A percentile compares a stretch with the other conserved stretches of the same genome.
These are phyloP conservation scores for Pterocles burchelli DNA, from an alignment of 2,113 vertebrate genomes.

Conservation along the genomic window DNA sequence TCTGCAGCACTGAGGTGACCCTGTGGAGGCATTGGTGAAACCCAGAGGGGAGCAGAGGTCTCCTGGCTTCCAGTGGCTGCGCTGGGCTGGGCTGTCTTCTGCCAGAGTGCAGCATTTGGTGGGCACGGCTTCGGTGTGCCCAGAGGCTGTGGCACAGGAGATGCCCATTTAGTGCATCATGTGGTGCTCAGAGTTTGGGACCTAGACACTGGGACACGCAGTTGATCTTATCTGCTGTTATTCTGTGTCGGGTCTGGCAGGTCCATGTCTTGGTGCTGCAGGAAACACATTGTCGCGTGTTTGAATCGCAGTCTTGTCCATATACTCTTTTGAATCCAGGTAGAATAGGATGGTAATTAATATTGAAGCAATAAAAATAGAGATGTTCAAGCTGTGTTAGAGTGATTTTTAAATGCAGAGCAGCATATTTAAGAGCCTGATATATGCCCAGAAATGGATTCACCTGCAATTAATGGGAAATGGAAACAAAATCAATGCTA, in stretches of 20 bases:
- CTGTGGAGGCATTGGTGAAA: background rate
- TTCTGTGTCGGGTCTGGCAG: background rate
- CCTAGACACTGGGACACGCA: background rate
- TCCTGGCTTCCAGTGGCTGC: background rate
- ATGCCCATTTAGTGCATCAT: background rate
- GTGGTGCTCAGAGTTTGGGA: background rate
- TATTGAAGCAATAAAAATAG: background rate
- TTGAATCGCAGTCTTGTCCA: background rate
- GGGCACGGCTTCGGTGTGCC: accelerated
- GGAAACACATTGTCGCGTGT: background rate
- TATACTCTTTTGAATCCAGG: background rate
- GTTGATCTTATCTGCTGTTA: background rate
- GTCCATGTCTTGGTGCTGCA: background rate
- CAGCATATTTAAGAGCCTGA: background rate
- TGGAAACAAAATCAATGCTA: constrained; percentile 53
- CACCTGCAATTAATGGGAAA: constrained; percentile 32
- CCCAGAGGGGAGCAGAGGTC: background rate
- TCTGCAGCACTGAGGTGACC: background rate
- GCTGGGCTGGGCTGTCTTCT: background rate
- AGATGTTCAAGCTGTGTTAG: background rate
- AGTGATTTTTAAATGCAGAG: background rate
- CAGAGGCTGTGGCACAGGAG: background rate
- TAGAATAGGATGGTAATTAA: background rate
- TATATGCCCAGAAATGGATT: background rate
- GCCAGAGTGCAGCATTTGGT: background rate